Evolutionary conservation across 30 jellyfish, hydroid and myxozoan species (phyloP).

Genomic region (Catostylus mosaicus): DNA sequence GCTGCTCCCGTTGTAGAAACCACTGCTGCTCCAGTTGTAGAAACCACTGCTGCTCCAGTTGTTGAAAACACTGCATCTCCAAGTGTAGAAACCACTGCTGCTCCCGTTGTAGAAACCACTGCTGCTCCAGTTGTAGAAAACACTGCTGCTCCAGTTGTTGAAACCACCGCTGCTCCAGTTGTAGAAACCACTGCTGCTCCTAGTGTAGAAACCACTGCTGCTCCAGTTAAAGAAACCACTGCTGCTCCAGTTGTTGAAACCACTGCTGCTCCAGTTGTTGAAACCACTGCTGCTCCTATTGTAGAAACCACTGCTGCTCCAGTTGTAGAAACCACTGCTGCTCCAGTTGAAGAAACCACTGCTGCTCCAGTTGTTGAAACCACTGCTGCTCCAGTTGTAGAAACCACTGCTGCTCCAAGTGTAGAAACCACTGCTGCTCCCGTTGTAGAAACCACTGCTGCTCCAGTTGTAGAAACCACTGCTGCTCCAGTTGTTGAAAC

Average conservation of each 20-base stretch:
- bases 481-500: slow-evolving; percentile 17
- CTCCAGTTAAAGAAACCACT: slow-evolving; percentile 28
- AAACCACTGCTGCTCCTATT: slow-evolving; percentile 53
- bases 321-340: slow-evolving; percentile 2
- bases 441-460: slow-evolving; percentile 20
- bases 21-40: slow-evolving; percentile 50
- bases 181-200: slow-evolving; percentile 54
- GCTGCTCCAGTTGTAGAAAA: slow-evolving; percentile 38
- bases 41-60: slow-evolving; percentile 32
- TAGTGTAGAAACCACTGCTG: slow-evolving; percentile 19
- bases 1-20: slow-evolving; percentile 55
- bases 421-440: slow-evolving; percentile 51
- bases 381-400: slow-evolving; percentile 22
- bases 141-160: slow-evolving; percentile 44
- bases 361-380: slow-evolving; percentile 49
- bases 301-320: slow-evolving; percentile 56
- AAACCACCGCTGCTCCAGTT: slow-evolving; percentile 40
- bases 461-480: slow-evolving; percentile 43
- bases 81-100: slow-evolving; percentile 46
- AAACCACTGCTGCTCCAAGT: slow-evolving; percentile 20
- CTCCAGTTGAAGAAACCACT: slow-evolving; percentile 24
- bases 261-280: slow-evolving; percentile 39
- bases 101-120: slow-evolving; percentile 12
- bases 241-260: slow-evolving; percentile 52
- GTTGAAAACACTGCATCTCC: slow-evolving; percentile 42